phyloP scores from a whole-genome alignment of 2,113 vertebrate species.

The Alexandromys fortis region DNA sequence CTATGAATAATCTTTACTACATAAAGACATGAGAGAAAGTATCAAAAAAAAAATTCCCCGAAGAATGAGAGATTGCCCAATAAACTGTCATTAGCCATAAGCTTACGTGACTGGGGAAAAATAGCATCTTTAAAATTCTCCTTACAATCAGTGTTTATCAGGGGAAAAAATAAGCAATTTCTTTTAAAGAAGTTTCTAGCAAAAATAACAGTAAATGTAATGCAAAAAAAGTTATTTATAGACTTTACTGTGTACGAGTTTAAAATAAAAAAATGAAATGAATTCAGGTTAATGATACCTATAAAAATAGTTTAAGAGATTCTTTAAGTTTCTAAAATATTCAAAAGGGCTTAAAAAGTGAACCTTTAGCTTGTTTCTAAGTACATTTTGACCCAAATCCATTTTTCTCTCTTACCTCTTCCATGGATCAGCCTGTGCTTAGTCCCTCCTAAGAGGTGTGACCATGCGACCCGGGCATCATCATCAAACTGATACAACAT shows the following conservation, averaged over 20 bases:
- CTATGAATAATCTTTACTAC: neutral
- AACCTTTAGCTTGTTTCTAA: neutral
- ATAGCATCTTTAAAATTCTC: neutral
- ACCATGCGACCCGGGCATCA: neutral
- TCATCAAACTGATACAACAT: neutral
- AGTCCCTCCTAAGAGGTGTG: neutral
- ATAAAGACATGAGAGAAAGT: neutral
- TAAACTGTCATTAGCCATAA: neutral
- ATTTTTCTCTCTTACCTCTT: neutral
- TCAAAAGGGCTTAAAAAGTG: neutral
- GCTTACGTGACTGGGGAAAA: neutral
- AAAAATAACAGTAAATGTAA: neutral
- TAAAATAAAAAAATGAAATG: neutral
- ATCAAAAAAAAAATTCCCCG: neutral
- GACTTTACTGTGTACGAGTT: neutral
- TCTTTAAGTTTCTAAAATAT: slow-evolving; percentile 40
- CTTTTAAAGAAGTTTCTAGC: neutral
- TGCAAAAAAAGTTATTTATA: neutral
- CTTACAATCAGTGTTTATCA: neutral
- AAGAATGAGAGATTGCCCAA: neutral
- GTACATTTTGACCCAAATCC: neutral
- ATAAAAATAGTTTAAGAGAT: slow-evolving; percentile 7
- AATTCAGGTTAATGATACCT: neutral
- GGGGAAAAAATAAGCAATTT: neutral
- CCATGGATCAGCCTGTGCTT: neutral